Base-by-base conservation (phyloP, 2,797 vertebrate genomes). In the Artibeus lituratus region DNA sequence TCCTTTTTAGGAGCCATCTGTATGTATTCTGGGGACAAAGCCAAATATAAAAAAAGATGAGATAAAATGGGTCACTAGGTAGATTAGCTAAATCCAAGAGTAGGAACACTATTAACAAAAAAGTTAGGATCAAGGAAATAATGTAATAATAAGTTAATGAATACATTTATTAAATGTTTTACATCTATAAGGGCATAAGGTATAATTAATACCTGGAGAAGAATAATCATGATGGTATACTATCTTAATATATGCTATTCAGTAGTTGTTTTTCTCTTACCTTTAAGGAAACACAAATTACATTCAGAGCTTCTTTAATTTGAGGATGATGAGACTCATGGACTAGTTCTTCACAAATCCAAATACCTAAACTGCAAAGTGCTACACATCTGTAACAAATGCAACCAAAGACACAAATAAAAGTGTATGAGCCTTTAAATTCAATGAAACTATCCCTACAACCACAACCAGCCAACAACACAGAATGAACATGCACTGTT, bases 221-320 rank as follows among this genome's bases (percentile, higher is more conserved):
- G 91, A 87, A 77, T 26, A n/a, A 78, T 14, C 18, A 88, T n/a
- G 53, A 80, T 91, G 81, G 62, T 76, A 62, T 72, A 89, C 21
- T 87, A 62, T 67, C 29, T 86, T 77, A 93, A 91, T 94, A 78
- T 57, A 81, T 57, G 84, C 53, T 55, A 91, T 55, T 78, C 85
- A 88, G 90, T 21, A 86, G 51, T 87, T 84, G 35, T 77, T 98
- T 98, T 77, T 49, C 11, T 72, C 98, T 98, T 98, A 99, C 99
- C 99, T 99, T 99, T 97, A 99, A 98, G 72, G 99, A 99, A 80
- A 99, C 99, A 98, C 99, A 99, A 98, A 99, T 99, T 97, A 99
- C 99, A 97, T 99, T 99, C 95, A 99, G 98, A 55, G 99, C 99
- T 97, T 99, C 99, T 98, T 99, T 99, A 96, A 99, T 99, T 98